Evolutionary conservation across 35 echinoderm and acorn worm species (phyloP).

Genomic region (Heliocidaris erythrogramma): DNA sequence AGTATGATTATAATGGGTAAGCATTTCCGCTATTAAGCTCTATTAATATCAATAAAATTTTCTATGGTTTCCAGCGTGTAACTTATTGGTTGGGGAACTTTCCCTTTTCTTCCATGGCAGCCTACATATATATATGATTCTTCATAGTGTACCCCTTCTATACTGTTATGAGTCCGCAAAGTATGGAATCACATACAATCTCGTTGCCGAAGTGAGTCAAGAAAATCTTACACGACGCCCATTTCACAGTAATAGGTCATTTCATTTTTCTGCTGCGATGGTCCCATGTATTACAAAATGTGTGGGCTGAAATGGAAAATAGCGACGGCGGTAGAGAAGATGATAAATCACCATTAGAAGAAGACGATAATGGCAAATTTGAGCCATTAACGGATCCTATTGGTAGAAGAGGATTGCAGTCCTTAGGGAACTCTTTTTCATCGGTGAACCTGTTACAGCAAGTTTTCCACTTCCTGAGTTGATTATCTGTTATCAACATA

Average conservation of each 20-base stretch:
- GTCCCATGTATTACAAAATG: neutral
- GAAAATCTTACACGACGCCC: neutral
- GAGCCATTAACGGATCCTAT: neutral
- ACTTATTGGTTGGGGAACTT: too few species aligned
- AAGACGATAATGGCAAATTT: neutral
- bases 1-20: too few species aligned
- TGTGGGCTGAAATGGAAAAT: neutral
- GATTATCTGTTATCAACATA: slow-evolving; percentile 7
- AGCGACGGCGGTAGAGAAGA: neutral
- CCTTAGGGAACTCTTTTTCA: neutral
- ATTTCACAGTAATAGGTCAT: neutral
- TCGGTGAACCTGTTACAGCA: neutral
- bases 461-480: neutral
- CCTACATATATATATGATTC: too few species aligned
- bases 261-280: neutral
- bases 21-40: too few species aligned
- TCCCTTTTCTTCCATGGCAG: too few species aligned
- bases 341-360: neutral
- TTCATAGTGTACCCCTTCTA: too few species aligned
- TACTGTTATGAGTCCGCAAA: too few species aligned
- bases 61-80: too few species aligned
- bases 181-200: neutral
- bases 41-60: too few species aligned
- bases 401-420: neutral
- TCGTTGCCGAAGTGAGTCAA: neutral